phyloP scores from a whole-genome alignment of 2,797 vertebrate species.

The Oceanodroma leucorhoa region DNA sequence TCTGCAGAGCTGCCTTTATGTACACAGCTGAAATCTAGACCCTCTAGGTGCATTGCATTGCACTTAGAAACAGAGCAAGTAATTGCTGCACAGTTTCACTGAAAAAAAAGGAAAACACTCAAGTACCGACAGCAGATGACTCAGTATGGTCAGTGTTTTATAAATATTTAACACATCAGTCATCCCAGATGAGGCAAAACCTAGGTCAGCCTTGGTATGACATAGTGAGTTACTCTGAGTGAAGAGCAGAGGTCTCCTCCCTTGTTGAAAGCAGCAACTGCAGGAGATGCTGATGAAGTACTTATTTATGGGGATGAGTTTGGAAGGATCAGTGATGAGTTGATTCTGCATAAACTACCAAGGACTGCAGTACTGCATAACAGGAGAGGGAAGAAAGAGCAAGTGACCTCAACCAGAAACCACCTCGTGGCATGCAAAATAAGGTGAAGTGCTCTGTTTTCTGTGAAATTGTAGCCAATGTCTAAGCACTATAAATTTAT shows the following conservation, averaged over 20 bases:
- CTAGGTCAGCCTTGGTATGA: not conserved
- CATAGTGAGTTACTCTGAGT: not conserved
- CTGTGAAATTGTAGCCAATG: not conserved
- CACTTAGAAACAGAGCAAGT: not conserved
- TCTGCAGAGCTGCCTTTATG: not conserved
- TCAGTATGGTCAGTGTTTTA: not conserved
- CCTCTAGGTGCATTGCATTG: not conserved
- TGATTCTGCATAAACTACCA: not conserved
- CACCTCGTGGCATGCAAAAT: not conserved
- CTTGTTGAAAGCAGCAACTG: not conserved
- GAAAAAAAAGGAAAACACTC: not conserved
- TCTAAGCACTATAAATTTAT: not conserved
- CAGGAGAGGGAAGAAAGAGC: not conserved
- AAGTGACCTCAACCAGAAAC: not conserved
- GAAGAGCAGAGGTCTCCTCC: not conserved
- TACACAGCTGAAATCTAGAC: not conserved
- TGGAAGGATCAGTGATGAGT: not conserved
- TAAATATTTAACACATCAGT: conserved; percentile 7
- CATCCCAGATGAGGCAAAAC: not conserved
- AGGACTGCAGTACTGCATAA: not conserved
- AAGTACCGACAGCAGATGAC: not conserved
- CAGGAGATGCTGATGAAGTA: not conserved
- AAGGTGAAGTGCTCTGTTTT: not conserved
- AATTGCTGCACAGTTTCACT: not conserved
- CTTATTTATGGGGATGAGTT: not conserved